Conservation (phyloP, 1,140 invertebrate genomes). For the Drosophila leontia region DNA sequence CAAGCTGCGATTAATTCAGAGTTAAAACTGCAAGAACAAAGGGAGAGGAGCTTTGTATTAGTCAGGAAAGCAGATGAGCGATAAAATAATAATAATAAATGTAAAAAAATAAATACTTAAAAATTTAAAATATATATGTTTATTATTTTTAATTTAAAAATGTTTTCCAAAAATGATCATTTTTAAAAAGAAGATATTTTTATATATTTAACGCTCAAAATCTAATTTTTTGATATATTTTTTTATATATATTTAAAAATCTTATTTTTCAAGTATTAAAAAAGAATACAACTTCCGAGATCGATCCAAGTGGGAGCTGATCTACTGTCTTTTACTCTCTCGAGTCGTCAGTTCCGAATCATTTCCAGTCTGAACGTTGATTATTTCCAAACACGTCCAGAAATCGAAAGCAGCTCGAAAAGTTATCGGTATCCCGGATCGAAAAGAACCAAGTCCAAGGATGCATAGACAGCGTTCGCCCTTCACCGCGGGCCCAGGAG, state of each 20-base stretch:
- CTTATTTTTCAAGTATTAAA: no score
- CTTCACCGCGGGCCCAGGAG: conserved; percentile 36
- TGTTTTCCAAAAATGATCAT: no score
- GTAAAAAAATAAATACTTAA: background rate
- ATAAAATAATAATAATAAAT: background rate
- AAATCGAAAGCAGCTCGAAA: conserved; percentile 21
- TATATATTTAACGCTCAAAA: no score
- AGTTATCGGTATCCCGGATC: conserved; percentile 2
- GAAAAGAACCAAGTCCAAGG: background rate
- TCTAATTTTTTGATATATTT: no score
- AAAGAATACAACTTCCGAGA: background rate
- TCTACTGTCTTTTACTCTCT: background rate
- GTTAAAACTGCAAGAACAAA: conserved; percentile 28
- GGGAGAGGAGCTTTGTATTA: conserved; percentile 6
- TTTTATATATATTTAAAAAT: no score
- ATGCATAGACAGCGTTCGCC: conserved; percentile 68
- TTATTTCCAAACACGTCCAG: conserved; percentile 48
- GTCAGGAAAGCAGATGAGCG: background rate
- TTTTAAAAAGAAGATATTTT: no score
- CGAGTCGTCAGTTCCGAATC: background rate
- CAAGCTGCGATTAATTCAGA: conserved; percentile 18
- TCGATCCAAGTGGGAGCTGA: conserved; percentile 1
- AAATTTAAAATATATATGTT: no score
- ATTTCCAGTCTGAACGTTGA: conserved; percentile 25
- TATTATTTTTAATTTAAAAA: background rate